Evolutionary conservation across 1,140 invertebrate genomes (phyloP).

Genomic region (Brachionus asplanchnoidis): DNA sequence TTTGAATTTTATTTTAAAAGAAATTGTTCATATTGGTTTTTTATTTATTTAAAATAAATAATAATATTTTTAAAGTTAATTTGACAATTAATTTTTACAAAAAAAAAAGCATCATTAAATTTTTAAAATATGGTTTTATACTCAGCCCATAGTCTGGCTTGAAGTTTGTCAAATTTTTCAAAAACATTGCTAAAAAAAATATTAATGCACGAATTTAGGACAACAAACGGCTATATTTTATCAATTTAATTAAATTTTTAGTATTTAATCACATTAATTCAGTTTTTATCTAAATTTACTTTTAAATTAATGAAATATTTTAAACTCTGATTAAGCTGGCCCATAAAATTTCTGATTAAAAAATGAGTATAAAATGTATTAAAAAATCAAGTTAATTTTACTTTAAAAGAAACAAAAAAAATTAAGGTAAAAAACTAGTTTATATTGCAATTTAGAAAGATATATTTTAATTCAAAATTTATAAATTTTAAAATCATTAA

Average conservation of each 20-base stretch:
- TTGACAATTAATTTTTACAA: background rate
- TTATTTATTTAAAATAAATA: background rate
- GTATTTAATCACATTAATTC: background rate
- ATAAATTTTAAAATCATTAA: background rate
- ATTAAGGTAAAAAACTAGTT: background rate
- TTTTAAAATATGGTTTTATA: background rate
- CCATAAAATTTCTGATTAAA: background rate
- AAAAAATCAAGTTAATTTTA: background rate
- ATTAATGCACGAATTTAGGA: background rate
- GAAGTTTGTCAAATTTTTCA: background rate
- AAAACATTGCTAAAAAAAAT: background rate
- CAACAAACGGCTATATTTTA: background rate
- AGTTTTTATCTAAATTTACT: background rate
- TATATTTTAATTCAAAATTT: background rate
- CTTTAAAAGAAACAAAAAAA: background rate
- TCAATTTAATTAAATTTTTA: background rate
- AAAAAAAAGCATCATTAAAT: background rate
- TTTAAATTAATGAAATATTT: background rate
- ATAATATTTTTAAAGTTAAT: background rate
- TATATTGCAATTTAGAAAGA: background rate
- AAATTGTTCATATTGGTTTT: background rate
- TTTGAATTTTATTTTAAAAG: background rate
- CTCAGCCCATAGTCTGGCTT: background rate
- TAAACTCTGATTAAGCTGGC: too few relatives aligned
- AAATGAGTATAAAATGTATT: background rate